These are phyloP conservation scores for Rhineura floridana DNA, from an alignment of 2,113 vertebrate species.

Conservation along the genomic window DNA sequence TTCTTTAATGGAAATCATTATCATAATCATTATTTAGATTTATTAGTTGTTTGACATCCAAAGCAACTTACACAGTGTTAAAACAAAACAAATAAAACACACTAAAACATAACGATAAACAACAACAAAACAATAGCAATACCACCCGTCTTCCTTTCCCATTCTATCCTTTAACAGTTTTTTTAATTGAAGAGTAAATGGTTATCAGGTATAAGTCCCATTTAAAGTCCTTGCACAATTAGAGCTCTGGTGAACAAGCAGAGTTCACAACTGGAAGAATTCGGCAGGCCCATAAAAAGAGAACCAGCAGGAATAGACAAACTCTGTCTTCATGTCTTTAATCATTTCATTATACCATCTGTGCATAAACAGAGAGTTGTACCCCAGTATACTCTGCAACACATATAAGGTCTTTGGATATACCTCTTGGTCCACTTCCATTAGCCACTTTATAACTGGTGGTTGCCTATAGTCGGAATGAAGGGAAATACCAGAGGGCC, in stretches of 20 bases:
- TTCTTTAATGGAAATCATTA: not conserved
- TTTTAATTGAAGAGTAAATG: not conserved
- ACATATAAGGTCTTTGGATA: not conserved
- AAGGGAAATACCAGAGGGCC: not conserved
- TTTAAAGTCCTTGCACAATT: not conserved
- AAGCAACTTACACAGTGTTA: no score
- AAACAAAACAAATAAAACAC: no score
- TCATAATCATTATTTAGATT: no score
- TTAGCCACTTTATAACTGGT: not conserved
- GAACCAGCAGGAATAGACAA: not conserved
- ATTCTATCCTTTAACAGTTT: not conserved
- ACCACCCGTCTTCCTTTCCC: no score
- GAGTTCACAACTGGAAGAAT: not conserved
- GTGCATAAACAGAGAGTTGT: not conserved
- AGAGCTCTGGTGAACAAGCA: not conserved
- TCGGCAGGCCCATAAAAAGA: not conserved
- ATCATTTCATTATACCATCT: not conserved
- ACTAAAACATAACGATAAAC: no score
- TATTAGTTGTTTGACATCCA: no score
- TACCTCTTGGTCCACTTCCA: not conserved
- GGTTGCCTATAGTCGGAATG: not conserved
- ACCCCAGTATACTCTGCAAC: not conserved
- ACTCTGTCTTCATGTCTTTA: not conserved
- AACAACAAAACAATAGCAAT: no score
- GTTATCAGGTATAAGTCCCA: no score